phyloP scores from a whole-genome alignment of 1,140 invertebrate genomes.

The Camponotus vicinus region DNA sequence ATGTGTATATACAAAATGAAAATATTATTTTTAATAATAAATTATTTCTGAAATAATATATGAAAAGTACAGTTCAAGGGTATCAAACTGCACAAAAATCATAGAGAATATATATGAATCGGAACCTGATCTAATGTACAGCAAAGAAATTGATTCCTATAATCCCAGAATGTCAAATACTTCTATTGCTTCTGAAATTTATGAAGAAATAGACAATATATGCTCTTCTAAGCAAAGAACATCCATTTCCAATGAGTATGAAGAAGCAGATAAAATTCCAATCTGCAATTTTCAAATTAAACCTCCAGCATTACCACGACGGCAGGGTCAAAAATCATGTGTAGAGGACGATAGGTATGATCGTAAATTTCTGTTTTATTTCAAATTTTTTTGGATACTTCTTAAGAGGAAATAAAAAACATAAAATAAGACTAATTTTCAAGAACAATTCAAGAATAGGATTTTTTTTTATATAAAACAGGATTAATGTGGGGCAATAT shows the following conservation, averaged over 20 bases:
- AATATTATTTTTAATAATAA: not conserved
- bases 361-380: not conserved
- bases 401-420: not conserved
- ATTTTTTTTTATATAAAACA: conserved; percentile 68
- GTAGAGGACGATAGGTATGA: conserved; percentile 78
- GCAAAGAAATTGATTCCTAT: conserved; percentile 72
- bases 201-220: conserved; percentile 85
- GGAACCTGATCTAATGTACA: conserved; percentile 70
- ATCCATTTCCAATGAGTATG: conserved; percentile 76
- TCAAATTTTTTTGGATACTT: not conserved
- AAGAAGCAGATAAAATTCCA: conserved; percentile 77
- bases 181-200: conserved; percentile 87
- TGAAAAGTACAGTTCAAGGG: conserved; percentile 7
- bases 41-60: conserved; percentile 5
- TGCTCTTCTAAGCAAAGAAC: conserved; percentile 55
- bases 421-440: not conserved
- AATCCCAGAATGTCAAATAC: conserved; percentile 84
- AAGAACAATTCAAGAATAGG: not conserved
- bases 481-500: conserved; percentile 77
- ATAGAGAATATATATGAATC: conserved; percentile 81
- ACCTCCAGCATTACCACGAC: conserved; percentile 84
- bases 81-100: conserved; percentile 56
- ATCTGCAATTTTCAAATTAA: conserved; percentile 58
- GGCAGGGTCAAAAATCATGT: conserved; percentile 77
- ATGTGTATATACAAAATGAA: not conserved